Evolutionary conservation across 2,113 vertebrate genomes (phyloP).

Genomic region (Columbina picui): DNA sequence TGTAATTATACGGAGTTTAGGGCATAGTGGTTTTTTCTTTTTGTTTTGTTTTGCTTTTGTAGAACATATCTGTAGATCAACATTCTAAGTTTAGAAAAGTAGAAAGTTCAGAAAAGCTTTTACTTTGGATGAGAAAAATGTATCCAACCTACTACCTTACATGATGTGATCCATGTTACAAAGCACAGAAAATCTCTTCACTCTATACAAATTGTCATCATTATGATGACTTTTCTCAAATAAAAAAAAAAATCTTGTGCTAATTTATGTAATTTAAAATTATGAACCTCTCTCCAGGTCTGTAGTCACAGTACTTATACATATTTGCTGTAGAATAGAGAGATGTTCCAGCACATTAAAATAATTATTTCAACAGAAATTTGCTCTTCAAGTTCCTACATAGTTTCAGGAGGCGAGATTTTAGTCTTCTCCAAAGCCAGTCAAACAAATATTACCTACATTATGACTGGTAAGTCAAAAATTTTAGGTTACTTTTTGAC

Average conservation of each 20-base stretch:
- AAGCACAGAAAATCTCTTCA: background rate
- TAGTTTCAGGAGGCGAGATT: background rate
- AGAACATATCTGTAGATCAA: background rate
- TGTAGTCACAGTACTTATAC: background rate
- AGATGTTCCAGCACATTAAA: background rate
- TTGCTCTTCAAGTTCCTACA: background rate
- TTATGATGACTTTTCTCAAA: background rate
- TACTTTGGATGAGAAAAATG: background rate
- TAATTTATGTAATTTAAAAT: background rate
- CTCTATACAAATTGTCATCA: background rate
- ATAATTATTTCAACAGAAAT: background rate
- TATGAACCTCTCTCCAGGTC: background rate
- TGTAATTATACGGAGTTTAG: background rate
- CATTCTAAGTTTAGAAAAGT: background rate
- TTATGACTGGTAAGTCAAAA: background rate
- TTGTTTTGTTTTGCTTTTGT: background rate
- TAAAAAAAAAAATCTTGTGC: background rate
- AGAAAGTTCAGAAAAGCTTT: background rate
- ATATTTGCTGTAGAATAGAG: background rate
- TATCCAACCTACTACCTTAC: background rate
- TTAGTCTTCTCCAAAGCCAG: background rate
- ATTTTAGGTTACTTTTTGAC: background rate
- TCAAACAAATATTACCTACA: background rate
- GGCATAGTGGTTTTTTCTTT: background rate
- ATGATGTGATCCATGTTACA: background rate